These are phyloP conservation scores for Ferrisia virgata DNA, from an alignment of 2,888 invertebrate genomes.

Conservation along the genomic window DNA sequence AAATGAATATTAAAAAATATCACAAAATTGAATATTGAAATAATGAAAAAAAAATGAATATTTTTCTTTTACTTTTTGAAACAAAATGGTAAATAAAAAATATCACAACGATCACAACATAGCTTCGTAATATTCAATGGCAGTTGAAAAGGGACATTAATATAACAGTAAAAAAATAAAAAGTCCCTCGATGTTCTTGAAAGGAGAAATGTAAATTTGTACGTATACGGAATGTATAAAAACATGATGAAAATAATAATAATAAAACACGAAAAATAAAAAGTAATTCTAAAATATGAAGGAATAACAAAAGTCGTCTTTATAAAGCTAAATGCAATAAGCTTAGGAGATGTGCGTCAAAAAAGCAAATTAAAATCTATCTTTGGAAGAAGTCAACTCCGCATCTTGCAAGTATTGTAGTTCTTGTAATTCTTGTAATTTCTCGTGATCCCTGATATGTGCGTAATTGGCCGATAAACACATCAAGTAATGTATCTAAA, in stretches of 20 bases:
- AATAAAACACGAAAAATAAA: neutral
- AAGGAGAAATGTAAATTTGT: neutral
- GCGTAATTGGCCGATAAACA: conserved; percentile 93
- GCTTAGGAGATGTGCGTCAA: neutral
- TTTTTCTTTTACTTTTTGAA: neutral
- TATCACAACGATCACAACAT: neutral
- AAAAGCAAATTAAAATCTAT: conserved; percentile 67
- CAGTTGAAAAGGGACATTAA: neutral
- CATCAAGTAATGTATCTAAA: conserved; percentile 81
- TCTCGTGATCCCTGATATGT: conserved; percentile 90
- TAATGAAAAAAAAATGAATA: neutral
- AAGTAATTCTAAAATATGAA: neutral
- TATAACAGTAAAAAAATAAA: neutral
- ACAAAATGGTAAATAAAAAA: neutral
- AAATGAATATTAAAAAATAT: conserved; percentile 13
- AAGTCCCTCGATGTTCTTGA: neutral
- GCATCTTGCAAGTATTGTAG: conserved; percentile 81
- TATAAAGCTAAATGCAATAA: conserved; percentile 36
- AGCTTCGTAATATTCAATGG: neutral
- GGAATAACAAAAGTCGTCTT: neutral
- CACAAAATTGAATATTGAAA: neutral
- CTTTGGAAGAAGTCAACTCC: conserved; percentile 69
- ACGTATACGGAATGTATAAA: neutral
- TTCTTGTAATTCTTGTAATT: conserved; percentile 88
- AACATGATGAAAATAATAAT: neutral